Evolutionary conservation across 2,113 vertebrate species (phyloP).

Genomic region (Pygoscelis adeliae): DNA sequence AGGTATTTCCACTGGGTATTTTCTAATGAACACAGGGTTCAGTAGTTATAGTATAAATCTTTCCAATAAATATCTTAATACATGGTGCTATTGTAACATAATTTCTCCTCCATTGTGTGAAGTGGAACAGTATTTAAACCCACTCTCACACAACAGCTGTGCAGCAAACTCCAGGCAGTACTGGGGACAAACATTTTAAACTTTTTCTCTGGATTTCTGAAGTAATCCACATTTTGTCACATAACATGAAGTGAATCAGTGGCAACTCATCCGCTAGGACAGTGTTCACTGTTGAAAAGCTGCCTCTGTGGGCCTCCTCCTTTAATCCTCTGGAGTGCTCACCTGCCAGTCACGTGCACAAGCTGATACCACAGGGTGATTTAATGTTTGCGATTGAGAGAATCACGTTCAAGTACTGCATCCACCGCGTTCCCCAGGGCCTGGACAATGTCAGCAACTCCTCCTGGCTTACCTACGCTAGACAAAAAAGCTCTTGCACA

Average conservation of each 20-base stretch:
- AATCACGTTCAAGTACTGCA: background rate
- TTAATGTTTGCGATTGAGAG: background rate
- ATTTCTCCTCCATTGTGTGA: background rate
- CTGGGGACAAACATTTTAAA: background rate
- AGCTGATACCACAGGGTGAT: background rate
- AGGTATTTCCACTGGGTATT: background rate
- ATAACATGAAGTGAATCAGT: slow-evolving; percentile 8
- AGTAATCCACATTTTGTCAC: background rate
- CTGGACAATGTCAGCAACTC: background rate
- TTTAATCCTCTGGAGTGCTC: background rate
- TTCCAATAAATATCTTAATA: background rate
- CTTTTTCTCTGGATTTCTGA: background rate
- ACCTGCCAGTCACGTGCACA: background rate
- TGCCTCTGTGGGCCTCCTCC: background rate
- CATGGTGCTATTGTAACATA: background rate
- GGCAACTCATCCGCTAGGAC: background rate
- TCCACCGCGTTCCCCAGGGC: background rate
- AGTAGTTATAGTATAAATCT: background rate
- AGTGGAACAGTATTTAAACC: background rate
- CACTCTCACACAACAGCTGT: background rate
- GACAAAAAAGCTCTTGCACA: background rate
- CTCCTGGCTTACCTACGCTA: background rate
- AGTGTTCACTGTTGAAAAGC: background rate
- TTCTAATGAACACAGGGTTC: background rate
- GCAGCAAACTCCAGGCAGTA: background rate